Conservation (phyloP, 2,888 invertebrate genomes). For the Ectobius pallidus region DNA sequence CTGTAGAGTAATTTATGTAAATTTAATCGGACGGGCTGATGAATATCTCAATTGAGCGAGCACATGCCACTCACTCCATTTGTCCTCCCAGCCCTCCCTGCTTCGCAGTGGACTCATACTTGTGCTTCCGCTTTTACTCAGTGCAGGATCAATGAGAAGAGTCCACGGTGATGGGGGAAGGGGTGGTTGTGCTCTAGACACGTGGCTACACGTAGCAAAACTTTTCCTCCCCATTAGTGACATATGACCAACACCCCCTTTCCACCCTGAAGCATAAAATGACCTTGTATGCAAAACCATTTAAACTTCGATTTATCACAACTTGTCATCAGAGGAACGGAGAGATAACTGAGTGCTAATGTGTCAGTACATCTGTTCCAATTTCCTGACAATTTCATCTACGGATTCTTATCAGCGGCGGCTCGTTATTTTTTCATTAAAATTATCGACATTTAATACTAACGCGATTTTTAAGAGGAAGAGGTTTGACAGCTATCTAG, state of each 20-base stretch:
- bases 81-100: neutral
- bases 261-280: neutral
- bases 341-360: slow-evolving; percentile 10
- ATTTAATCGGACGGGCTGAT: too few relatives aligned
- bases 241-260: too few relatives aligned
- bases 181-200: neutral
- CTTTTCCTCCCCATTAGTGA: slow-evolving; percentile 8
- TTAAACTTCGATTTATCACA: slow-evolving; percentile 29
- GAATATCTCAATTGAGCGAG: too few relatives aligned
- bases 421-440: too few relatives aligned
- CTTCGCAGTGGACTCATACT: neutral
- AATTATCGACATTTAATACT: too few relatives aligned
- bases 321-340: slow-evolving; percentile 19
- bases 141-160: neutral
- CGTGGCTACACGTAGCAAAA: neutral
- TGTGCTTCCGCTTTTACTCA: too few relatives aligned
- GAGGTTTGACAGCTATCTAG: too few relatives aligned
- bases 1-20: too few relatives aligned
- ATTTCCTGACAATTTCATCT: too few relatives aligned
- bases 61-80: too few relatives aligned
- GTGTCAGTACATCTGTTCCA: slow-evolving; percentile 16
- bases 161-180: neutral
- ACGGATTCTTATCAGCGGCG: too few relatives aligned
- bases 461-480: too few relatives aligned
- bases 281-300: slow-evolving; percentile 7